These are phyloP conservation scores for Pygoscelis adeliae DNA, from an alignment of 2,113 vertebrate genomes.

Conservation along the genomic window DNA sequence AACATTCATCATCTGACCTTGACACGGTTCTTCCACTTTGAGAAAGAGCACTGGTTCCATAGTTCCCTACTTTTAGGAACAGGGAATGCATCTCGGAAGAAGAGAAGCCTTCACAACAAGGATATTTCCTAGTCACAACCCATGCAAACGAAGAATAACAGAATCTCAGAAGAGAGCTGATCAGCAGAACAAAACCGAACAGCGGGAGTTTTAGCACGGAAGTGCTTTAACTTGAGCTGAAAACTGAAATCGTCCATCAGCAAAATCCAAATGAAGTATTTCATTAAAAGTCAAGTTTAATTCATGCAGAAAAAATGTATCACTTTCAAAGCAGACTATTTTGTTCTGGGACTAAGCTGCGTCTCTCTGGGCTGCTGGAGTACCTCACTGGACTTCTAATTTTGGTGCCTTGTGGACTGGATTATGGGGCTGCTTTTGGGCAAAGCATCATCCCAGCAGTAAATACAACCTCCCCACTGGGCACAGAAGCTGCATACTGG, in stretches of 20 bases:
- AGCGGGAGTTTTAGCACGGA: not conserved
- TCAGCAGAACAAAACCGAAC: not conserved
- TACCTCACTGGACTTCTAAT: not conserved
- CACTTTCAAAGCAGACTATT: not conserved
- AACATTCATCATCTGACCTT: not conserved
- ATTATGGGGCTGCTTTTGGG: not conserved
- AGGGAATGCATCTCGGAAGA: not conserved
- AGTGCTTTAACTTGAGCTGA: not conserved
- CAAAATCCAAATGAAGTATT: slow-evolving; percentile 24
- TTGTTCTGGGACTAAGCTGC: not conserved
- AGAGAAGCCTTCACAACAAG: not conserved
- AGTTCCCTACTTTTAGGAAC: not conserved
- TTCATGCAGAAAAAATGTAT: not conserved
- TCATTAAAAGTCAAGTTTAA: slow-evolving; percentile 34
- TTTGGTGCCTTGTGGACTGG: not conserved
- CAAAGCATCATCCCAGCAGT: not conserved
- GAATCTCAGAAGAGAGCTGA: not conserved
- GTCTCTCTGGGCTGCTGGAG: not conserved
- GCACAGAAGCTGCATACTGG: not conserved
- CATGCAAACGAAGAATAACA: not conserved
- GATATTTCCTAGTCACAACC: not conserved
- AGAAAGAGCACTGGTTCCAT: not conserved
- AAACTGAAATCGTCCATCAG: slow-evolving; percentile 9
- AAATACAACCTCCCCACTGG: not conserved
- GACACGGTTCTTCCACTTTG: not conserved